Evolutionary conservation across 2,113 vertebrate species (phyloP), one percentile per base, ranked within the genome.

Genomic region (Percina caprodes): DNA sequence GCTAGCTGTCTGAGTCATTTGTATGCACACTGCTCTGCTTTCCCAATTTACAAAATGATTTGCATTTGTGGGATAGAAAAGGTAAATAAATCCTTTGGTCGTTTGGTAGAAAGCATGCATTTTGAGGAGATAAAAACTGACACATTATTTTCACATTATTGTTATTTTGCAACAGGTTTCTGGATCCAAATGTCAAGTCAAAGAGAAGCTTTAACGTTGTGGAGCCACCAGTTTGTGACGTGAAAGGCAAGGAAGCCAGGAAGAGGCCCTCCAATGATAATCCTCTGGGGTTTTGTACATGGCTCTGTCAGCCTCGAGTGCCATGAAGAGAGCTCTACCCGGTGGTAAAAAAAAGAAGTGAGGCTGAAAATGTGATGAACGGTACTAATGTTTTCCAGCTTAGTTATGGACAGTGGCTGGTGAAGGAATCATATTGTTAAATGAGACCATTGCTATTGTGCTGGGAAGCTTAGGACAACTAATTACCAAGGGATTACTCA

Each of bases 401-500:
- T 78, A 58, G 77, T 86, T 66, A 94, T 95, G 95, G 95, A 95
- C 76, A 87, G 95, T 86, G 83, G 72, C 86, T 93, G 91, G 83
- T 91, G 89, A 94, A 92, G 94, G 89, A 93, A 87, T 91, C 90
- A 86, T 67, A 86, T 88, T 85, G 89, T 94, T 88, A 95, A 94
- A 94, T 83, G 89, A 94, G 85, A 93, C 75, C 86, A 69, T 89
- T 88, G 81, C 82, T 94, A 85, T 92, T 89, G 78, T 75, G 59
- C 75, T 83, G 85, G 85, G 90, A 87, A 75, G 59, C 88, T 85
- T 90, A 89, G 88, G 80, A 87, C 77, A 91, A 90, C 66, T 81
- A 87, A 92, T 93, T 92, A 87, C 86, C 85, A 81, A 86, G 91
- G 91, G 92, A 95, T 95, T 95, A 91, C 91, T 90, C 58, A 92